Base-by-base conservation (phyloP, 2,888 invertebrate species). In the Branchipolynoe longqiensis region DNA sequence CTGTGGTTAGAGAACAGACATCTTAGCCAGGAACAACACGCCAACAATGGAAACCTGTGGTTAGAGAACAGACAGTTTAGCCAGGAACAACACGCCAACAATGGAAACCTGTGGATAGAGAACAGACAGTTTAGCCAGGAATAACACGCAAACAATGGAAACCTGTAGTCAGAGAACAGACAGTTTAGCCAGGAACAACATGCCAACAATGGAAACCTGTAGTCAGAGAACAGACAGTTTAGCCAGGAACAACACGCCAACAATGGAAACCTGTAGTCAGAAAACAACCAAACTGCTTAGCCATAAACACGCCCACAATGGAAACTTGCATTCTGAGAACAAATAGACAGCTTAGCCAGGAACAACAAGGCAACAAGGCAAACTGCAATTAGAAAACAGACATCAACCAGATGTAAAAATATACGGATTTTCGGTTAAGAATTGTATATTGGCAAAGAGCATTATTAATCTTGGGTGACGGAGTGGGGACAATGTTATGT, bases 141-240 rank as follows among this genome's bases (percentile, higher is more conserved):
- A n/a, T n/a, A n/a, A n/a, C n/a, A n/a, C n/a, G n/a, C n/a, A n/a
- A n/a, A n/a, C n/a, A n/a, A n/a, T n/a, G n/a, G n/a, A n/a, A n/a
- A n/a, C n/a, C n/a, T n/a, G n/a, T n/a, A n/a, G n/a, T n/a, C n/a
- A 98, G 84, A 98, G 98, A 25, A 99, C 97, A 94, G 99, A 99
- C 83, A 99, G 95, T 31, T 98, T 99, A 85, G 97, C 96, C 58
- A 99, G 94, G 86, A 98, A 95, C 59, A 98, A 94, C 83, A 98
- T 96, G 84, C 95, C 95, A 89, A 89, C 92, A 85, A 92, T 87
- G n/a, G 93, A 92, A 33, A 93, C 92, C 93, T 93, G 84, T 12
- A 85, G 69, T 48, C 8, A 48, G 48, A 18, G 48, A 12, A 48
- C 8, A 48, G 18, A 18, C 18, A 48, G 18, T 48, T 8, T 12